phyloP scores from a whole-genome alignment of 2,113 vertebrate species.

The Fulica atra region DNA sequence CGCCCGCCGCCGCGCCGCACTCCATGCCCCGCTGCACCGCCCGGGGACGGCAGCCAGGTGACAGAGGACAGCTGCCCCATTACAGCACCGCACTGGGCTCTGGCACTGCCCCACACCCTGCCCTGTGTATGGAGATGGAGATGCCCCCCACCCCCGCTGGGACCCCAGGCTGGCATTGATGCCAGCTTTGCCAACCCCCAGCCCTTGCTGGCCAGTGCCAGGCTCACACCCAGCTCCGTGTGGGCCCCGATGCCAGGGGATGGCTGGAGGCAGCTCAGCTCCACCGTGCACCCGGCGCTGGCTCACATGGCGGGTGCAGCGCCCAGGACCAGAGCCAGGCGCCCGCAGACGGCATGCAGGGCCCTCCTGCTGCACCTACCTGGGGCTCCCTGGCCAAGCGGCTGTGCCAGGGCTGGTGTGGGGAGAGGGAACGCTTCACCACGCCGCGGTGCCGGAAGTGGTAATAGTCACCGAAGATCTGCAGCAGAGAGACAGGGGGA shows the following conservation, averaged over 20 bases:
- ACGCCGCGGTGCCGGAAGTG: constrained; percentile 88
- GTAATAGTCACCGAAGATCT: constrained; percentile 94
- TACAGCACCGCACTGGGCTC: accelerated
- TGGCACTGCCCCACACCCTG: background rate
- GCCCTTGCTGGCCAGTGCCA: accelerated
- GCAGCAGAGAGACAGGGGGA: constrained; percentile 4
- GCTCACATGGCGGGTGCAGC: accelerated
- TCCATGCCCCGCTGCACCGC: accelerated
- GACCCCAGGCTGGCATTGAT: background rate
- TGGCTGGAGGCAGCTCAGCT: background rate
- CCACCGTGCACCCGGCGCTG: background rate
- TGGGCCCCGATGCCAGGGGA: background rate
- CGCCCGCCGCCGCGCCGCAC: accelerated
- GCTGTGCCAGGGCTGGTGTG: constrained; percentile 82
- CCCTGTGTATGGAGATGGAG: accelerated
- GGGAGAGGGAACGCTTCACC: constrained; percentile 87
- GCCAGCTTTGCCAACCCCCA: accelerated
- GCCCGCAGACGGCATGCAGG: background rate
- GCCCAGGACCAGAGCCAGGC: background rate
- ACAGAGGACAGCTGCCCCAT: background rate
- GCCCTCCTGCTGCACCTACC: constrained; percentile 64
- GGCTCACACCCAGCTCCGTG: background rate
- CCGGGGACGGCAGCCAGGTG: background rate
- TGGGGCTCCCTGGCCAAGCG: constrained; percentile 84
- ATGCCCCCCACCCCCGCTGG: background rate